Evolutionary conservation across 1,140 invertebrate genomes (phyloP), one percentile per base, ranked within the genome.

Genomic region (Periplaneta americana): DNA sequence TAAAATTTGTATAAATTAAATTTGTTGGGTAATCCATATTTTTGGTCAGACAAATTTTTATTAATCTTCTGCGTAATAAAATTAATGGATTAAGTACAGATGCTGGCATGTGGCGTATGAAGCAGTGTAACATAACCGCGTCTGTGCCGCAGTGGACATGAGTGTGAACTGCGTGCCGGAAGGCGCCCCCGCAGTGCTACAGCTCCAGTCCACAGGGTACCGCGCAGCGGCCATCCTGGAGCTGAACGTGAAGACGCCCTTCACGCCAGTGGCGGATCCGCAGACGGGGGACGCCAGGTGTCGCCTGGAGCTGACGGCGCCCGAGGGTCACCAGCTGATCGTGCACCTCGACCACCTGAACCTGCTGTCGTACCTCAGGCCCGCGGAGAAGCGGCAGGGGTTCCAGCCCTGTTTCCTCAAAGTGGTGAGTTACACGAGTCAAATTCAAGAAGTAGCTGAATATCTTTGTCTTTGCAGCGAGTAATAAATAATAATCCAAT

Each of bases 391-490:
- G 48, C 48, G 48, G 28, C 48, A 66, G n/a, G 48, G 48, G 22
- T 66, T 28, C 28, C n/a, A n/a, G 4, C 48, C 48, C 13, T 77
- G 75, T 31, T 34, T 34, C 31, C 75, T 77, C 17, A 22, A 28
- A 33, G 22, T 77, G 31, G 75, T 77, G 75, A 77, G 75, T 77
- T n/a, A n/a, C n/a, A n/a, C n/a, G n/a, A n/a, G n/a, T n/a, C n/a
- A n/a, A n/a, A n/a, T n/a, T n/a, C n/a, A n/a, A n/a, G n/a, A n/a
- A n/a, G n/a, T n/a, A n/a, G n/a, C n/a, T n/a, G n/a, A n/a, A n/a
- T n/a, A n/a, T n/a, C n/a, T n/a, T n/a, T n/a, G n/a, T n/a, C n/a
- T n/a, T n/a, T n/a, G n/a, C n/a, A n/a, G n/a, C n/a, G n/a, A n/a
- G n/a, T n/a, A n/a, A n/a, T n/a, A n/a, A n/a, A n/a, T n/a, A n/a